Evolutionary conservation across 2,888 invertebrate species (phyloP).

Genomic region (Leptarthrus brevirostris): DNA sequence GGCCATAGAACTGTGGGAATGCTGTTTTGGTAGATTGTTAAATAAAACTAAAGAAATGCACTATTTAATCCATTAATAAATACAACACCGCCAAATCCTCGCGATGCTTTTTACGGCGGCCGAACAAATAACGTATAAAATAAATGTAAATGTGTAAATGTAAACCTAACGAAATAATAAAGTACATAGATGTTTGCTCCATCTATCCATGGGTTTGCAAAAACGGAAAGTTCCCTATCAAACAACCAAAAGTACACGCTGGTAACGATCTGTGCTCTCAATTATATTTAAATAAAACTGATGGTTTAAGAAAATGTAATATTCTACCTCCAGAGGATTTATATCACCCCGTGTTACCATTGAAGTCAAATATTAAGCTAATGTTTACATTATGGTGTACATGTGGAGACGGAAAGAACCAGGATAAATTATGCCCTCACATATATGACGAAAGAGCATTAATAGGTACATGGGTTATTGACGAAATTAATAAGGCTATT

Average conservation of each 20-base stretch:
- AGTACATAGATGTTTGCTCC: no score
- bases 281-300: no score
- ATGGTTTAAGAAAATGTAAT: no score
- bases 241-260: no score
- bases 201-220: conserved; percentile 58
- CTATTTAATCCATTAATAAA: neutral
- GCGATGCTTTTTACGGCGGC: conserved; percentile 56
- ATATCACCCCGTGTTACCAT: no score
- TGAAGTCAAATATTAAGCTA: conserved; percentile 56
- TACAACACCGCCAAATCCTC: neutral
- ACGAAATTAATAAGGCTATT: conserved; percentile 59
- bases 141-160: no score
- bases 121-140: conserved; percentile 47
- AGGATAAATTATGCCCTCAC: conserved; percentile 48
- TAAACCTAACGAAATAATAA: no score
- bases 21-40: no score
- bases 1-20: conserved; percentile 49
- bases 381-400: conserved; percentile 57
- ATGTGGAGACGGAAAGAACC: conserved; percentile 47
- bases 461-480: conserved; percentile 59
- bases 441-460: conserved; percentile 52
- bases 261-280: no score
- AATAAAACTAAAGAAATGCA: neutral
- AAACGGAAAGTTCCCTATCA: conserved; percentile 54
- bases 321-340: no score